Conservation (phyloP, 2,888 invertebrate species). For the Ecliptopera silaceata region DNA sequence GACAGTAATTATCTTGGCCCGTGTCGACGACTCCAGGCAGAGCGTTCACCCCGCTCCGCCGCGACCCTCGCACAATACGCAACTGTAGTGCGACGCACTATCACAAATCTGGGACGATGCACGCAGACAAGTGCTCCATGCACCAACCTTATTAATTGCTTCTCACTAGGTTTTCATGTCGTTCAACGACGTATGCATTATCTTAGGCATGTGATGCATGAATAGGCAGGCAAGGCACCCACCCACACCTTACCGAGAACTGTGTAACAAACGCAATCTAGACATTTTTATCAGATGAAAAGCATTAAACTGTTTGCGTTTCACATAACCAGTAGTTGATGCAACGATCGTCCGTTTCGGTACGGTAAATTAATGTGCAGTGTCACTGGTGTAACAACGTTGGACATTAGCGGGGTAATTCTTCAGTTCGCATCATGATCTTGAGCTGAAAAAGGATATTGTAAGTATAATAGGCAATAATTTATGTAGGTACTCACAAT, state of each 20-base stretch:
- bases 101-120: slow-evolving; percentile 64
- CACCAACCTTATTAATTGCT: slow-evolving; percentile 45
- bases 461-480: slow-evolving; percentile 55
- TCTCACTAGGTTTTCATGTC: slow-evolving; percentile 49
- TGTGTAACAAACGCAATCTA: slow-evolving; percentile 26
- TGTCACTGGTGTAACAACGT: slow-evolving; percentile 27
- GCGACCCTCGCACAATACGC: slow-evolving; percentile 70
- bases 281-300: slow-evolving; percentile 31
- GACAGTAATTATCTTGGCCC: slow-evolving; percentile 77
- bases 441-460: slow-evolving; percentile 34
- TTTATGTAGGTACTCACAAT: slow-evolving; percentile 64
- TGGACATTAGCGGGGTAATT: slow-evolving; percentile 21
- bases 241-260: slow-evolving; percentile 27
- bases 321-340: slow-evolving; percentile 32
- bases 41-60: slow-evolving; percentile 71
- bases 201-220: slow-evolving; percentile 14
- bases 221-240: neutral
- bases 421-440: slow-evolving; percentile 31
- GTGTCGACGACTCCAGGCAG: slow-evolving; percentile 79
- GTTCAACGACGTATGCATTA: slow-evolving; percentile 30
- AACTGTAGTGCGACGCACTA: slow-evolving; percentile 63
- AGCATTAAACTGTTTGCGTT: slow-evolving; percentile 26
- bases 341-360: slow-evolving; percentile 28
- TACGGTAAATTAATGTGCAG: slow-evolving; percentile 25
- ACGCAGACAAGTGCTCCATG: slow-evolving; percentile 41